phyloP scores from a whole-genome alignment of 2,113 vertebrate genomes.

The Ia io region DNA sequence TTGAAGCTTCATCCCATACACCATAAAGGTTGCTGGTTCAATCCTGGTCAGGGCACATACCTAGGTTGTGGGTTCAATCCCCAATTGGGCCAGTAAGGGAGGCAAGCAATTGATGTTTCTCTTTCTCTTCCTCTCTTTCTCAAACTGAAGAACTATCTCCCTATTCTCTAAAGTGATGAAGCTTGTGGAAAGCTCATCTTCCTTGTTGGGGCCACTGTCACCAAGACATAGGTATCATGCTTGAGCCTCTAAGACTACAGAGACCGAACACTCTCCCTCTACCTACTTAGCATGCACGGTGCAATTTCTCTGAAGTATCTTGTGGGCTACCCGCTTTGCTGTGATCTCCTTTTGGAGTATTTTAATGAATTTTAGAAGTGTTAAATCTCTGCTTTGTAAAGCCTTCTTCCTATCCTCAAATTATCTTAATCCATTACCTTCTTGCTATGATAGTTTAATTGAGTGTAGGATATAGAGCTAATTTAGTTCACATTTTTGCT shows the following conservation, averaged over 20 bases:
- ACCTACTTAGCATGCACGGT: background rate
- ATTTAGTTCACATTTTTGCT: conserved; percentile 82
- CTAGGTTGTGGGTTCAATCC: background rate
- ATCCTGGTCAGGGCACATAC: background rate
- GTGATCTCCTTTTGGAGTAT: conserved; percentile 53
- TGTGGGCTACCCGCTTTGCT: background rate
- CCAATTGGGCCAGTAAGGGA: background rate
- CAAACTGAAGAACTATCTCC: background rate
- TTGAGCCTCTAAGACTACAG: background rate
- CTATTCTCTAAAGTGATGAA: background rate
- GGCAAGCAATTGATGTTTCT: background rate
- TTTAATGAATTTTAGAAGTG: conserved; percentile 71
- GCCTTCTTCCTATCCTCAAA: conserved; percentile 72
- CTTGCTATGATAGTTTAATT: conserved; percentile 82
- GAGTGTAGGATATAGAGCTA: conserved; percentile 77
- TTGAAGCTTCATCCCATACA: background rate
- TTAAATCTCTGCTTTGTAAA: conserved; percentile 68
- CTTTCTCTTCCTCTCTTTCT: background rate
- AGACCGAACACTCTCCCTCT: background rate
- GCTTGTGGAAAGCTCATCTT: background rate
- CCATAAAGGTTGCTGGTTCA: background rate
- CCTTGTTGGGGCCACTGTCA: background rate
- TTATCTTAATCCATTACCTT: conserved; percentile 81
- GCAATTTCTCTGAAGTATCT: background rate
- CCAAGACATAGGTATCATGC: background rate